Percentiles rank a stretch among this genome's conserved stretches.
Conservation (phyloP, 2,888 invertebrate genomes). For the Myopa tessellatipennis region DNA sequence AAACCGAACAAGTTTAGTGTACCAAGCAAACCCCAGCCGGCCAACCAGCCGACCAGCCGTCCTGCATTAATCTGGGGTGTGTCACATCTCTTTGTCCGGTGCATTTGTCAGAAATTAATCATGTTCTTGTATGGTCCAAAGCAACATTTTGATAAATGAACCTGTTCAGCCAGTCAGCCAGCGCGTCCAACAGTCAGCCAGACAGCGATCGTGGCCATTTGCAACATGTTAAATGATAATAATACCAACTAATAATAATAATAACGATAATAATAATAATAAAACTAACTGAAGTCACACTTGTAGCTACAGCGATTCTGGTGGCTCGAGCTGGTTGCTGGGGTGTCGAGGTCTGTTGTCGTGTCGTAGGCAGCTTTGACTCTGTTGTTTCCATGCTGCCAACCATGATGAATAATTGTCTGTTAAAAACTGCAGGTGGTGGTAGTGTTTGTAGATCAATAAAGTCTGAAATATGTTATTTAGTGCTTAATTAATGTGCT, state of each 20-base stretch:
- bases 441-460: slow-evolving; percentile 32
- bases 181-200: neutral
- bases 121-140: slow-evolving; percentile 59
- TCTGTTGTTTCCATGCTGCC: neutral
- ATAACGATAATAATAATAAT: slow-evolving; percentile 1
- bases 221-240: neutral
- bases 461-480: slow-evolving; percentile 36
- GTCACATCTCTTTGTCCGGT: slow-evolving; percentile 66
- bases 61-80: slow-evolving; percentile 52
- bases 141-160: slow-evolving; percentile 59
- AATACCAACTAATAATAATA: too few species aligned
- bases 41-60: slow-evolving; percentile 17
- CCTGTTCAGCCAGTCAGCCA: slow-evolving; percentile 43
- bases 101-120: slow-evolving; percentile 68
- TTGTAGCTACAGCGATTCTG: neutral
- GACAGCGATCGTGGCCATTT: neutral
- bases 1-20: neutral
- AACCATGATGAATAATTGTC: slow-evolving; percentile 26
- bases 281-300: slow-evolving; percentile 36
- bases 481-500: slow-evolving; percentile 35
- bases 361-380: neutral
- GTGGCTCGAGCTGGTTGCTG: neutral
- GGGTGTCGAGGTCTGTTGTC: neutral
- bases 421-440: slow-evolving; percentile 35
- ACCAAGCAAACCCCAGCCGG: slow-evolving; percentile 10